Evolutionary conservation across 1,140 invertebrate genomes (phyloP).

Genomic region (Drosophila kohkoa): DNA sequence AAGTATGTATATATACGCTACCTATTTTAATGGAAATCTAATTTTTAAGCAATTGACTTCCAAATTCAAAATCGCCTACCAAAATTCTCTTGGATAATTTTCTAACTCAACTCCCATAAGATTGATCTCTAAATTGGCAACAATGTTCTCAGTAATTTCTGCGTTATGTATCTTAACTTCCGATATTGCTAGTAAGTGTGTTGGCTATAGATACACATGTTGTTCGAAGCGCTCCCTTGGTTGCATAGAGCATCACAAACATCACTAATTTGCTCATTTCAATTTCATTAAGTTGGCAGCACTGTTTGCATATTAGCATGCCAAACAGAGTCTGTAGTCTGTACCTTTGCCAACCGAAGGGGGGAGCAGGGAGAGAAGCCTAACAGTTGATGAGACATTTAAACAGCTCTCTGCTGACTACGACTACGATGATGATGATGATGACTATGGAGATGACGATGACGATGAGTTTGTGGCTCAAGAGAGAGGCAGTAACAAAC

Average conservation of each 20-base stretch:
- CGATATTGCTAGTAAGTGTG: neutral
- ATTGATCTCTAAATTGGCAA: no score
- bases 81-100: no score
- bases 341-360: slow-evolving; percentile 1
- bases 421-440: slow-evolving; percentile 35
- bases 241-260: slow-evolving; percentile 51
- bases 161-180: neutral
- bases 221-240: slow-evolving; percentile 5
- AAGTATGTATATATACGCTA: no score
- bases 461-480: slow-evolving; percentile 39
- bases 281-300: slow-evolving; percentile 80
- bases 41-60: no score
- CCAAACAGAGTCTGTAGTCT: slow-evolving; percentile 55
- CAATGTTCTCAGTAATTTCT: no score
- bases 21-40: no score
- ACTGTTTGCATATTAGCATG: slow-evolving; percentile 79
- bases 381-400: slow-evolving; percentile 60
- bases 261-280: slow-evolving; percentile 80
- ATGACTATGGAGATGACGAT: neutral
- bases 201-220: neutral
- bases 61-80: no score
- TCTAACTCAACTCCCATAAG: no score
- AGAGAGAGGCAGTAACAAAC: slow-evolving; percentile 37
- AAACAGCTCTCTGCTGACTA: slow-evolving; percentile 71
- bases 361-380: neutral